Conservation (phyloP, 2,888 invertebrate genomes). For the Ypsolopha sequella region DNA sequence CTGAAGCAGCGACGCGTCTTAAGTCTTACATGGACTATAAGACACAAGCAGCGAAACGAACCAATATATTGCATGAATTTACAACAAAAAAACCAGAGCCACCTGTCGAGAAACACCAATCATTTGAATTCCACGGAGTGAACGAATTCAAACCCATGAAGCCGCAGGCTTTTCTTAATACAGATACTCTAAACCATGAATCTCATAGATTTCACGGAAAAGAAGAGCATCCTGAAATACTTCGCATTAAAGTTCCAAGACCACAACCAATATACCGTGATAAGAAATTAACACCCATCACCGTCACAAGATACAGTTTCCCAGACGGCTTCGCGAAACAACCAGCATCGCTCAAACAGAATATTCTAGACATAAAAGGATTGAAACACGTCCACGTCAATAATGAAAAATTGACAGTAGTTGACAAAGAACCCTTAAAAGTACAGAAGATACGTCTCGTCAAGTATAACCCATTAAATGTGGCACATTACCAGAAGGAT, state of each 20-base stretch:
- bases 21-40: too few species aligned
- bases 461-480: constrained; percentile 20
- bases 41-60: too few species aligned
- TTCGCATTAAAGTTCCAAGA: neutral
- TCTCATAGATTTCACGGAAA: neutral
- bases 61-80: too few species aligned
- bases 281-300: neutral
- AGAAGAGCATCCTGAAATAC: too few species aligned
- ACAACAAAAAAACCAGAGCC: too few species aligned
- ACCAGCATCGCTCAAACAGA: too few species aligned
- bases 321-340: neutral
- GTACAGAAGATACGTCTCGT: constrained; percentile 19
- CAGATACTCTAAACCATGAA: neutral
- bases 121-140: too few species aligned
- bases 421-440: neutral
- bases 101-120: too few species aligned
- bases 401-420: neutral
- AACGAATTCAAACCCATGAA: too few species aligned
- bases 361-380: neutral
- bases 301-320: constrained; percentile 4
- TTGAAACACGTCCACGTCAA: neutral
- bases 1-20: too few species aligned
- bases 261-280: neutral
- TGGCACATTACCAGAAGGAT: constrained; percentile 24
- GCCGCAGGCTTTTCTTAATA: too few species aligned